Evolutionary conservation across 2,888 invertebrate species (phyloP), one percentile per base, ranked within the genome.

Genomic region (Clusia tigrina): DNA sequence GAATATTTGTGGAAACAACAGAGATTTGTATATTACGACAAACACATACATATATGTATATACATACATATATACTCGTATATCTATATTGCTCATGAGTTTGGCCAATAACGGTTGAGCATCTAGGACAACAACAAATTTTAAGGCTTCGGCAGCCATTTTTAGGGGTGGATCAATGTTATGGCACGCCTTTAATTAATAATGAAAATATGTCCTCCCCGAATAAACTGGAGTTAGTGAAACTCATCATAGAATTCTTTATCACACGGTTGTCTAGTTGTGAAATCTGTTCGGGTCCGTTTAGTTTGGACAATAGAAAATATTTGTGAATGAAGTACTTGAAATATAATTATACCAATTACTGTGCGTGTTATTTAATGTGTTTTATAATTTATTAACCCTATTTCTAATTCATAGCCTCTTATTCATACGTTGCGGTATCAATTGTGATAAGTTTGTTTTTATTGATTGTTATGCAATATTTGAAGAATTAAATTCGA

Each of bases 161-260:
- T 80, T 73, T 69, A 66, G 69, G 72, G 72, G 72, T 73, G 72
- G 68, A 62, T 48, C 69, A 63, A 58, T 10, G n/a, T 26, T 23
- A 25, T 62, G 74, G 54, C 73, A 80, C 81, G 79, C 79, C 81
- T 70, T 68, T 74, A 71, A 74, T 80, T 67, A 81, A 80, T 80
- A 77, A 80, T 80, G 73, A 70, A 79, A 80, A 74, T 71, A 69
- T 80, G 78, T 80, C 79, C 77, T 78, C 73, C 74, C 77, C 78
- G 69, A 68, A 68, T 63, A 65, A 69, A 69, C 69, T 74, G 78
- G 78, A 80, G 79, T 79, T 76, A 78, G 81, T 77, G 72, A 79
- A 80, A 79, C 79, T 80, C 78, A 78, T 81, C 81, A 82, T 78
- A 81, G 81, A 81, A 81, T 81, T 79, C 80, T 82, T 82, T 81